Evolutionary conservation across 2,113 vertebrate genomes (phyloP).

Genomic region (Sinocyclocheilus rhinocerous): DNA sequence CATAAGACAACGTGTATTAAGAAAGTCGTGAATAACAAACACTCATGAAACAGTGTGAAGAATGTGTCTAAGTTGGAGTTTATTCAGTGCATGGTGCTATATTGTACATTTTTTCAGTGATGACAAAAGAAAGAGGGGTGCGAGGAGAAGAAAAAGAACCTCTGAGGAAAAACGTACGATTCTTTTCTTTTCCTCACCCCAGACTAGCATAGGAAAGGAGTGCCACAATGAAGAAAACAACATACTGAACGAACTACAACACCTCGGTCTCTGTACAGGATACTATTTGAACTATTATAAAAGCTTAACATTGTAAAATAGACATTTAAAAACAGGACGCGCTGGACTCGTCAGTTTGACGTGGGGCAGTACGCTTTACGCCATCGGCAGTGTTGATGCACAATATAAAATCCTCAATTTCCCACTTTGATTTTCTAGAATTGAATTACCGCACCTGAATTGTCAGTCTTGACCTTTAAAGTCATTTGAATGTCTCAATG

Average conservation of each 20-base stretch:
- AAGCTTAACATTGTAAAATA: conserved; percentile 58
- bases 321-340: conserved; percentile 57
- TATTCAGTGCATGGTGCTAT: conserved; percentile 66
- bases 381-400: conserved; percentile 4
- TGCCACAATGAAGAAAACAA: conserved; percentile 51
- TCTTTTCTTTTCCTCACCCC: conserved; percentile 33
- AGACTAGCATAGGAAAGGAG: conserved; percentile 45
- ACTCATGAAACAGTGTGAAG: conserved; percentile 8
- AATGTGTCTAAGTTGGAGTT: conserved; percentile 58
- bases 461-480: neutral
- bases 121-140: conserved; percentile 33
- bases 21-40: neutral
- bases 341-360: conserved; percentile 34
- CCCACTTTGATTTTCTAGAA: neutral
- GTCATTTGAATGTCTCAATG: neutral
- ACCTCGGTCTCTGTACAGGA: conserved; percentile 62
- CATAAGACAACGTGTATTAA: neutral
- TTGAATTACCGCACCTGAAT: neutral
- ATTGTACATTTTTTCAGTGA: conserved; percentile 58
- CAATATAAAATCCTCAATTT: conserved; percentile 22
- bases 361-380: conserved; percentile 53
- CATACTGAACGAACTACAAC: conserved; percentile 57
- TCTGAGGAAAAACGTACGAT: conserved; percentile 14
- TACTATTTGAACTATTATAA: conserved; percentile 60
- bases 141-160: conserved; percentile 16